phyloP scores from a whole-genome alignment of 1,140 invertebrate genomes.

The Lordiphosa collinella region DNA sequence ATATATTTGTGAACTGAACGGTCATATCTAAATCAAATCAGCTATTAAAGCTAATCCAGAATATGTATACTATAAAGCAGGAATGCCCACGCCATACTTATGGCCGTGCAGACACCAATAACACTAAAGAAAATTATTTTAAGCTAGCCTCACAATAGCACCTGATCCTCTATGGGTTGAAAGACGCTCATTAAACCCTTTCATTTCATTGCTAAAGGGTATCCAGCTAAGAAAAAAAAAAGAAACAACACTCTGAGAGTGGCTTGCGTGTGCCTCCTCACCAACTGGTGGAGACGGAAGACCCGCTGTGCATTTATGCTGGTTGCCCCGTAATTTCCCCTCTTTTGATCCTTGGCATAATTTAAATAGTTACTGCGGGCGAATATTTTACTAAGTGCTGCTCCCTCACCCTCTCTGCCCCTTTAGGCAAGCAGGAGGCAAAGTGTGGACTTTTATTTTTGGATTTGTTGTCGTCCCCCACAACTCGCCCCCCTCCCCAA shows the following conservation, averaged over 20 bases:
- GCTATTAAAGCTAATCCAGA: too few relatives aligned
- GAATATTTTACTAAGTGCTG: conserved; percentile 64
- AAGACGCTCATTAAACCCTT: too few relatives aligned
- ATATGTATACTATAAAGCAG: too few relatives aligned
- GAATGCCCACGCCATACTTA: too few relatives aligned
- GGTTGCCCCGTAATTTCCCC: conserved; percentile 48
- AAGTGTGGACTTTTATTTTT: conserved; percentile 43
- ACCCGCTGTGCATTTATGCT: conserved; percentile 63
- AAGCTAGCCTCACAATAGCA: too few relatives aligned
- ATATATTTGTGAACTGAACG: too few relatives aligned
- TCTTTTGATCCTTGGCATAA: conserved; percentile 40
- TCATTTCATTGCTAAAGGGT: too few relatives aligned
- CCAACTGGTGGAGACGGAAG: conserved; percentile 23
- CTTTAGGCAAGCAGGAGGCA: not conserved
- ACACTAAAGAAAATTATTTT: too few relatives aligned
- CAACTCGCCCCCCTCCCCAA: not conserved
- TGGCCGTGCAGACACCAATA: too few relatives aligned
- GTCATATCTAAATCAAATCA: too few relatives aligned
- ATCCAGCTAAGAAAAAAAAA: conserved; percentile 4
- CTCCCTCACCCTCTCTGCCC: not conserved
- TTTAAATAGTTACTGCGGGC: conserved; percentile 76
- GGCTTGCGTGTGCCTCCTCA: too few relatives aligned
- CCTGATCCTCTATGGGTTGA: too few relatives aligned
- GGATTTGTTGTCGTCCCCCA: conserved; percentile 29
- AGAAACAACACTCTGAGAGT: conserved; percentile 1